Conservation (phyloP, 2,113 vertebrate genomes). For the Pterophyllum scalare region DNA sequence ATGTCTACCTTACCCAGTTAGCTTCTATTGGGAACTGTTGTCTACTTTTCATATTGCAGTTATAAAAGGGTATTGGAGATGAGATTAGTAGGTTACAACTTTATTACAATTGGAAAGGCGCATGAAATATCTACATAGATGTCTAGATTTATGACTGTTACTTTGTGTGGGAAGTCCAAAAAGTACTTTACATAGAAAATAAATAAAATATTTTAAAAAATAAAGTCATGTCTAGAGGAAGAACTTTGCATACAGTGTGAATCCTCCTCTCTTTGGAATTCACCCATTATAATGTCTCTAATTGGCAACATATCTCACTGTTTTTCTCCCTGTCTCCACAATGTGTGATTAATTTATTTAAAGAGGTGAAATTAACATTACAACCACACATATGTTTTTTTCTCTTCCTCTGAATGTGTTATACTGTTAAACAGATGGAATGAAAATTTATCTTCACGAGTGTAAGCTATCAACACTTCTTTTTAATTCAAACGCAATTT, state of each 20-base stretch:
- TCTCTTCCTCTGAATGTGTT: constrained; percentile 22
- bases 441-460: constrained; percentile 13
- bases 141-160: neutral
- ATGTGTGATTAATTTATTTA: constrained; percentile 41
- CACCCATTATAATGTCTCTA: neutral
- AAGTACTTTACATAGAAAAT: neutral
- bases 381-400: constrained; percentile 28
- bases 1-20: neutral
- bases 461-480: constrained; percentile 27
- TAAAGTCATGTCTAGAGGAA: neutral
- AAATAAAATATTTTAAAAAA: neutral
- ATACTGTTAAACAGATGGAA: constrained; percentile 42
- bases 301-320: neutral
- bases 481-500: constrained; percentile 13
- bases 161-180: neutral
- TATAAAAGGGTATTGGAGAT: neutral
- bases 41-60: neutral
- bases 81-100: neutral
- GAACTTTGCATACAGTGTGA: neutral
- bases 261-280: neutral
- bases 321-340: neutral
- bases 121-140: neutral
- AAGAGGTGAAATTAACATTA: constrained; percentile 30
- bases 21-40: neutral
- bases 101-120: neutral